phyloP scores from a whole-genome alignment of 1,140 invertebrate species.

The Panagrolaimus sp. region DNA sequence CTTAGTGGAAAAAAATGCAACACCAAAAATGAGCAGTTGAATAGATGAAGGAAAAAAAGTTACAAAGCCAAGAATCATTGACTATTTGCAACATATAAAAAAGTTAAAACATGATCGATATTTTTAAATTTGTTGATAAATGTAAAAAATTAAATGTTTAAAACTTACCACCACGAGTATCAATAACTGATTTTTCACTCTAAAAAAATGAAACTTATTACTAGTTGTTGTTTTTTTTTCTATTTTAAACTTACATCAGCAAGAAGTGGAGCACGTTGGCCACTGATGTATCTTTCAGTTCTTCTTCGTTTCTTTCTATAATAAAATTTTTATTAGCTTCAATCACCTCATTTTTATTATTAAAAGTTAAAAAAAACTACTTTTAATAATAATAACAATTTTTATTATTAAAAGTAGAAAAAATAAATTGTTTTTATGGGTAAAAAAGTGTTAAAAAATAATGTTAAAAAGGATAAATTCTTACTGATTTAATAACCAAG shows the following conservation, averaged over 20 bases:
- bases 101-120: too few species aligned
- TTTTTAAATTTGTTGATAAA: too few species aligned
- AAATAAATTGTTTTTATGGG: neutral
- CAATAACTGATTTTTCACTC: slow-evolving; percentile 23
- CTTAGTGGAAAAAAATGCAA: too few species aligned
- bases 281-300: slow-evolving; percentile 28
- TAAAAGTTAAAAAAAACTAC: neutral
- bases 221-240: neutral
- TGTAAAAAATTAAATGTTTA: too few species aligned
- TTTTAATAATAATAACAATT: too few species aligned
- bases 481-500: slow-evolving; percentile 52
- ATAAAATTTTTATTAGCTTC: slow-evolving; percentile 1
- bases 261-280: slow-evolving; percentile 30
- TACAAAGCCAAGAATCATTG: too few species aligned
- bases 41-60: too few species aligned
- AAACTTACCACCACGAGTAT: neutral
- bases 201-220: slow-evolving; percentile 1
- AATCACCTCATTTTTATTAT: neutral
- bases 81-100: too few species aligned
- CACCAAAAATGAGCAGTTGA: too few species aligned
- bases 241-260: slow-evolving; percentile 4
- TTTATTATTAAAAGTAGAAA: too few species aligned
- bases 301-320: slow-evolving; percentile 26
- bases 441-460: slow-evolving; percentile 15
- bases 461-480: neutral